A percentile compares a stretch with the other conserved stretches of the same genome.
These are phyloP conservation scores for Nannospalax galili DNA, from an alignment of 2,113 vertebrate species.

Conservation along the genomic window DNA sequence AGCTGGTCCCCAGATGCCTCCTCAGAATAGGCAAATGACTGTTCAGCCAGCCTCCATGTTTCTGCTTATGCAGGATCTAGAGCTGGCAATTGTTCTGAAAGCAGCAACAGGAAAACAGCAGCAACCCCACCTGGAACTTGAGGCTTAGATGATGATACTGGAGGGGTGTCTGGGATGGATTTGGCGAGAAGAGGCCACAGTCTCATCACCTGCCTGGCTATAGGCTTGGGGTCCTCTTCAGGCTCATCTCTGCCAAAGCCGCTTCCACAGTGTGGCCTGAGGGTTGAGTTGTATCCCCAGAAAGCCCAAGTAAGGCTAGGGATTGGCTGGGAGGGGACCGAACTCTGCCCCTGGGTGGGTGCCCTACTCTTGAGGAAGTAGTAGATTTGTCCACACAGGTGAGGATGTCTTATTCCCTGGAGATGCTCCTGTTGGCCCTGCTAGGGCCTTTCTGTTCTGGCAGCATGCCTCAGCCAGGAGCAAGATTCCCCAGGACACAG, in stretches of 20 bases:
- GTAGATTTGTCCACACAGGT: neutral
- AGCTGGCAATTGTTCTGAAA: neutral
- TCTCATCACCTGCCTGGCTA: too few species aligned
- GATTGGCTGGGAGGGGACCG: neutral
- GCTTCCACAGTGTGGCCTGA: neutral
- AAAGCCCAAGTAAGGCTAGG: neutral
- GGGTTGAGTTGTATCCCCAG: neutral
- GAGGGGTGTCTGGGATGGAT: too few species aligned
- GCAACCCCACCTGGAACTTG: too few species aligned
- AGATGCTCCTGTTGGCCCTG: too few species aligned
- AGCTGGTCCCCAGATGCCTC: neutral
- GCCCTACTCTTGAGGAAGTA: neutral
- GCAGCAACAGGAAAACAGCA: neutral
- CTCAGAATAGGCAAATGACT: neutral
- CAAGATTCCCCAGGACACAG: constrained; percentile 41
- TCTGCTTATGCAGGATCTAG: neutral
- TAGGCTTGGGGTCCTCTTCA: too few species aligned
- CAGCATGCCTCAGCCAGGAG: neutral
- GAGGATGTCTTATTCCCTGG: too few species aligned
- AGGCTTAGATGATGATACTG: too few species aligned
- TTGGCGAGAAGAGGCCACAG: too few species aligned
- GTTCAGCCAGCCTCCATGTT: neutral
- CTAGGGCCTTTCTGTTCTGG: neutral
- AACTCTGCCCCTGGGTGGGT: neutral
- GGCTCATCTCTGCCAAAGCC: neutral